Evolutionary conservation across 2,888 invertebrate species (phyloP), one percentile per base, ranked within the genome.

Genomic region (Schizotus pectinicornis): DNA sequence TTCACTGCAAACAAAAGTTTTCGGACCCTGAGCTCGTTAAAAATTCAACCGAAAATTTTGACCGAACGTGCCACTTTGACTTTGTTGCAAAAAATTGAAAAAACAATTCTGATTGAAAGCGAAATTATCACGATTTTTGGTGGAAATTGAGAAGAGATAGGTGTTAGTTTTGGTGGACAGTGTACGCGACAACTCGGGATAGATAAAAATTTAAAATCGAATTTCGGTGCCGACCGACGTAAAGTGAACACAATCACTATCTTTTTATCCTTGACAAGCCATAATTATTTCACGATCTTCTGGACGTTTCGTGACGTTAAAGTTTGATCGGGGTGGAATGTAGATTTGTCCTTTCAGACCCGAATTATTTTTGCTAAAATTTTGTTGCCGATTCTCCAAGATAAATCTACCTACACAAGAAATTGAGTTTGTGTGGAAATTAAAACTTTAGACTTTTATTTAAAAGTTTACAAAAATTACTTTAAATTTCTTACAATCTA

Each of bases 241-340:
- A 48, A 47, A 63, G 62, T 62, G 59, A 60, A 59, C 67, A 64
- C 66, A 67, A 70, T 70, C 63, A 70, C 69, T 62, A 67, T 69
- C 65, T 65, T 66, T 69, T 71, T 67, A 68, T 67, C 65, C 66
- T 60, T 64, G 67, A 65, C 63, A 64, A 61, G 41, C 59, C 62
- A 68, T 69, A 68, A 69, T 67, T 71, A 65, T 65, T 65, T 65
- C 61, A 63, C 59, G 48, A 59, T 55, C 30, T 50, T 56, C 58
- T 43, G 32, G 56, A 43, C 32, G 38, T 49, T 55, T 54, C 53
- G 7, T 36, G 22, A 13, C 38, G 33, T 12, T 53, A 22, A 53
- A 53, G 45, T 45, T 53, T 45, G 12, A 53, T 53, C 36, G 7
- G 34, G 31, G 13, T n/a, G n/a, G n/a, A n/a, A n/a, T n/a, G n/a